These are phyloP conservation scores for Thymelicus lineola DNA, from an alignment of 2,888 invertebrate genomes.

Conservation along the genomic window DNA sequence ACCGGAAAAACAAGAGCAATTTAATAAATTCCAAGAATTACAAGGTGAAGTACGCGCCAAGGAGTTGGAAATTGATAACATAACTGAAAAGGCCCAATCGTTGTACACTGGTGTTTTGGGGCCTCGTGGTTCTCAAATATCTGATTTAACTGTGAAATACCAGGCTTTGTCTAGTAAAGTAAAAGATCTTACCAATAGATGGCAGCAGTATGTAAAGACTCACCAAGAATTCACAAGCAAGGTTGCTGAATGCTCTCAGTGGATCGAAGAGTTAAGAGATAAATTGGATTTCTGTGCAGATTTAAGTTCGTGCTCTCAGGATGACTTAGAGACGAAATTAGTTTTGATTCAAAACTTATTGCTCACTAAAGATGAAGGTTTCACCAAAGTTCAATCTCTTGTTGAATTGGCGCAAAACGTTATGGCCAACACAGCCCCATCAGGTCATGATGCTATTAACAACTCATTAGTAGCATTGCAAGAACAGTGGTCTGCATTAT, in stretches of 20 bases:
- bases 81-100: conserved; percentile 95
- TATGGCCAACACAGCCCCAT: conserved; percentile 94
- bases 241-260: conserved; percentile 91
- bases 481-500: conserved; percentile 95
- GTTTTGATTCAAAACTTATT: conserved; percentile 94
- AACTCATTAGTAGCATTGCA: conserved; percentile 92
- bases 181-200: conserved; percentile 95
- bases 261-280: conserved; percentile 93
- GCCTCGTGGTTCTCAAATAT: conserved; percentile 92
- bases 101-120: conserved; percentile 90
- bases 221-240: conserved; percentile 95
- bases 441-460: conserved; percentile 95
- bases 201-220: conserved; percentile 95
- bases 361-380: conserved; percentile 97
- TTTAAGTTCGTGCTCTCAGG: conserved; percentile 91
- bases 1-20: conserved; percentile 92
- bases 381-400: conserved; percentile 93
- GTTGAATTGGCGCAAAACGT: conserved; percentile 97
- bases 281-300: conserved; percentile 96
- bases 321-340: conserved; percentile 94
- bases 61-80: conserved; percentile 96
- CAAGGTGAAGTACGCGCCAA: conserved; percentile 96
- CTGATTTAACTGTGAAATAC: conserved; percentile 96
- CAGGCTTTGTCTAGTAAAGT: conserved; percentile 95
- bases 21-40: conserved; percentile 90